Evolutionary conservation across 2,888 invertebrate genomes (phyloP).

Genomic region (Mythimna ferrago): DNA sequence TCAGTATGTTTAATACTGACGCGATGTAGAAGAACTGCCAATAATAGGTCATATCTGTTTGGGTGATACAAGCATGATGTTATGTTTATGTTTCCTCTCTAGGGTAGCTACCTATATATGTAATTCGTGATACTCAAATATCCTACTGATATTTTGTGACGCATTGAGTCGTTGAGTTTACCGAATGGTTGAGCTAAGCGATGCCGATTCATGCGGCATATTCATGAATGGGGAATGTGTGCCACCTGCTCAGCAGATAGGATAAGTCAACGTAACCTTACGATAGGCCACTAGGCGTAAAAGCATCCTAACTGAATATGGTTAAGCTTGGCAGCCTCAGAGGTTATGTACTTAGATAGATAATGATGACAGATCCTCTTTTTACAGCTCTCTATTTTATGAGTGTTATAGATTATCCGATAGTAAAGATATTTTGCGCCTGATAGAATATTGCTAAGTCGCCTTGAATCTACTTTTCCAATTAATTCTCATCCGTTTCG

Average conservation of each 20-base stretch:
- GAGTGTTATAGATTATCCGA: background rate
- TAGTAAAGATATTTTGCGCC: background rate
- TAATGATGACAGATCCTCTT: background rate
- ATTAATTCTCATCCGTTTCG: conserved; percentile 11
- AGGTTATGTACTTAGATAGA: background rate
- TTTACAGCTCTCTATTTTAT: background rate
- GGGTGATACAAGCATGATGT: background rate
- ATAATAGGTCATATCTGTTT: no score
- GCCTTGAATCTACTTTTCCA: background rate
- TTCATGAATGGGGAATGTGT: background rate
- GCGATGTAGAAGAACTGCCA: no score
- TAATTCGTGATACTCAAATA: background rate
- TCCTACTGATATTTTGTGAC: background rate
- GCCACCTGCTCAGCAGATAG: conserved; percentile 4
- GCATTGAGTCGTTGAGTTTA: conserved; percentile 1
- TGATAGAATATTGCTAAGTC: background rate
- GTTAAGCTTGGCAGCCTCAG: no score
- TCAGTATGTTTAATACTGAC: no score
- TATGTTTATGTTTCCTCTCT: background rate
- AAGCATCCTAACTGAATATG: no score
- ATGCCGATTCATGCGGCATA: background rate
- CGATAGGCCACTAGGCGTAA: background rate
- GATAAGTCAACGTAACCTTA: background rate
- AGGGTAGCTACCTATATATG: background rate
- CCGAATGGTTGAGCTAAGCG: conserved; percentile 6